These are phyloP conservation scores for Anticlea derivata DNA, from an alignment of 2,888 invertebrate species.

Conservation along the genomic window DNA sequence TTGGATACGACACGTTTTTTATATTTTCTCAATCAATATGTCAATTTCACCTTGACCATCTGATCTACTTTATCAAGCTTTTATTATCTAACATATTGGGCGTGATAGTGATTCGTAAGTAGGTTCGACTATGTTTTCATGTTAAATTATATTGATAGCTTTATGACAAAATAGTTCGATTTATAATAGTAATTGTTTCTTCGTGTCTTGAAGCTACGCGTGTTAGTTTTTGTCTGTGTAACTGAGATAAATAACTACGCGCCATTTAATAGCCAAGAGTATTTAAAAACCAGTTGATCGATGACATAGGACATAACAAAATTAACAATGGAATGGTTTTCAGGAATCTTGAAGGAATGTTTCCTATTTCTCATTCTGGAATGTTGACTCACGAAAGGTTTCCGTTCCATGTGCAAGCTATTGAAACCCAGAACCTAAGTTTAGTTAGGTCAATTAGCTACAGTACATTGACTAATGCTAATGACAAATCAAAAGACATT, in stretches of 20 bases:
- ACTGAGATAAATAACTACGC: neutral
- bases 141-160: neutral
- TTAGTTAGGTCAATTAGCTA: neutral
- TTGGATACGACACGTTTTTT: conserved; percentile 50
- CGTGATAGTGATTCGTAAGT: too few relatives aligned
- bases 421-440: too few relatives aligned
- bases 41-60: conserved; percentile 10
- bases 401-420: conserved; percentile 13
- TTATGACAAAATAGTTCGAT: conserved; percentile 9
- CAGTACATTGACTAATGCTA: too few relatives aligned
- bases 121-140: neutral
- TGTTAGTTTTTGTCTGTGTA: conserved; percentile 3
- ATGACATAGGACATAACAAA: conserved; percentile 5
- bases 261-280: neutral
- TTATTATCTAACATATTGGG: too few relatives aligned
- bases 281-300: neutral
- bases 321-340: too few relatives aligned
- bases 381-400: conserved; percentile 26
- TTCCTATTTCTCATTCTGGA: conserved; percentile 16
- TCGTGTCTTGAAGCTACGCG: conserved; percentile 5
- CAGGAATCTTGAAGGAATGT: conserved; percentile 15
- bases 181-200: conserved; percentile 12
- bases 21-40: conserved; percentile 3
- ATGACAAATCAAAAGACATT: neutral
- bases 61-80: neutral